These are phyloP conservation scores for Catamblyrhynchus diadema DNA, from an alignment of 2,797 vertebrate genomes.

Conservation along the genomic window DNA sequence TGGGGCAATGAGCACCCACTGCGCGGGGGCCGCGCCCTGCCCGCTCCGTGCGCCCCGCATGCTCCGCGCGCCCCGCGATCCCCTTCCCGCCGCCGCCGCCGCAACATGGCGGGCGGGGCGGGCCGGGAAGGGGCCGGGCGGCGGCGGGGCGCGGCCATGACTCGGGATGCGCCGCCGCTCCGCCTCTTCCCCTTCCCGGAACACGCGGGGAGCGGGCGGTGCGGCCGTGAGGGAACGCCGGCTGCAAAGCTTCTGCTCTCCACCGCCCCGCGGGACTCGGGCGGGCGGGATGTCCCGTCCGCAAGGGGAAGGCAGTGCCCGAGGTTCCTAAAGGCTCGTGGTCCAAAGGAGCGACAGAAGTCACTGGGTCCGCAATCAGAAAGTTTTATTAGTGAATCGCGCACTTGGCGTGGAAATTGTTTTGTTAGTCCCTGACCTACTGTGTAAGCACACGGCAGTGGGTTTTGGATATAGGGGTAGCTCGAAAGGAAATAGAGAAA, in stretches of 20 bases:
- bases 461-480: background rate
- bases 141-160: rapidly evolving
- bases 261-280: rapidly evolving
- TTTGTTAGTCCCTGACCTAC: background rate
- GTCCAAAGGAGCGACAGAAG: too few species aligned
- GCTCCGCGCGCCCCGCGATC: background rate
- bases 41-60: constrained; percentile 28
- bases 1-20: constrained; percentile 81
- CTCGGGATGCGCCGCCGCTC: rapidly evolving
- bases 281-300: rapidly evolving
- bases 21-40: constrained; percentile 49
- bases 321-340: rapidly evolving
- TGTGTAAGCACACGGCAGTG: background rate
- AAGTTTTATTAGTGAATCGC: background rate
- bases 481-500: background rate
- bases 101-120: background rate
- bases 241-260: rapidly evolving
- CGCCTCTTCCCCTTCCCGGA: background rate
- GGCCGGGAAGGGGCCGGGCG: background rate
- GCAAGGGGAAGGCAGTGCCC: rapidly evolving
- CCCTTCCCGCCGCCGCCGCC: background rate
- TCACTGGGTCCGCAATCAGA: background rate
- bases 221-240: rapidly evolving
- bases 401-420: background rate
- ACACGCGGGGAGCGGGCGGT: rapidly evolving